phyloP scores from a whole-genome alignment of 2,113 vertebrate genomes.

The Tetraodon nigroviridis region DNA sequence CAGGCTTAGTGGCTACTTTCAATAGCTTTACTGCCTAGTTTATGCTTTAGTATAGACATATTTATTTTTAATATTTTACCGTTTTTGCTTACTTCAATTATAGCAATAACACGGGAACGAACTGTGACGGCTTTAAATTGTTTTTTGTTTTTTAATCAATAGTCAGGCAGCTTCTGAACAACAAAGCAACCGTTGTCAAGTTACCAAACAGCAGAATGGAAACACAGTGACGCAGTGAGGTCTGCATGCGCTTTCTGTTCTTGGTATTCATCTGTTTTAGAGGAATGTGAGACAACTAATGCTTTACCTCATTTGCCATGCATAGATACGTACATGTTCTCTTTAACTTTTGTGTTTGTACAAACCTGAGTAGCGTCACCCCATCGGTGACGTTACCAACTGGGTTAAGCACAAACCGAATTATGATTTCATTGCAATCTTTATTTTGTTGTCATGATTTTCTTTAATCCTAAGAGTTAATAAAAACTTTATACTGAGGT shows the following conservation, averaged over 20 bases:
- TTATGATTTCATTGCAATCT: too few species aligned
- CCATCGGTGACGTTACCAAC: background rate
- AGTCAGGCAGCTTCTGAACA: slow-evolving; percentile 20
- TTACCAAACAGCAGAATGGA: slow-evolving; percentile 52
- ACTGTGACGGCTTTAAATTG: too few species aligned
- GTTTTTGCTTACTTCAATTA: too few species aligned
- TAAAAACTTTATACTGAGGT: slow-evolving; percentile 2
- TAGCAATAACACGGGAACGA: too few species aligned
- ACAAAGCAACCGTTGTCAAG: slow-evolving; percentile 56
- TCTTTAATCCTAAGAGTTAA: background rate
- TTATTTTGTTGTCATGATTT: background rate
- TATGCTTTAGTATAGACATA: too few species aligned
- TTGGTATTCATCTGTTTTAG: slow-evolving; percentile 74
- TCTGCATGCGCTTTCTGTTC: slow-evolving; percentile 66
- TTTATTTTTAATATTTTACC: too few species aligned
- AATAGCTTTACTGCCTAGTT: too few species aligned
- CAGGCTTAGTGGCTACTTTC: too few species aligned
- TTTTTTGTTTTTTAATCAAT: slow-evolving; percentile 16
- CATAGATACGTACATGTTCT: background rate
- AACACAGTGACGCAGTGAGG: slow-evolving; percentile 51
- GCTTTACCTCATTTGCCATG: too few species aligned
- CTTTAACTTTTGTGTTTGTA: background rate
- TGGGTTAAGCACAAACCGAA: background rate
- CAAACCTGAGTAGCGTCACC: background rate
- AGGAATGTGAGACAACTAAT: slow-evolving; percentile 62